A percentile compares a stretch with the other conserved stretches of the same genome.
Conservation (phyloP, 2,888 invertebrate species). For the Cynaeus angustus region DNA sequence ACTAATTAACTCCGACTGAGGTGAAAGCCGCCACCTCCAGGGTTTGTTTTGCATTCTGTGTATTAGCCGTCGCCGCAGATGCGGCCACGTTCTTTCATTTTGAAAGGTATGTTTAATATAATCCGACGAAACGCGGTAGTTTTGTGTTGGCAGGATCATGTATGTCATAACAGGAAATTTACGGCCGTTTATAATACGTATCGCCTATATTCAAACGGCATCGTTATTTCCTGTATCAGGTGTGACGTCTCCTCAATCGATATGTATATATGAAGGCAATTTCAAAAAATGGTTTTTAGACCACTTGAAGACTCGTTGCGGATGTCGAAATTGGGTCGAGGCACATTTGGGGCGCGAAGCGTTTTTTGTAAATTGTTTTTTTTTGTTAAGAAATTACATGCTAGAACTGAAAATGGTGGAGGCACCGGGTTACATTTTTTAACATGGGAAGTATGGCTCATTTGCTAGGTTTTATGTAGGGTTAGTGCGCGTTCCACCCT, state of each 20-base stretch:
- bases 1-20: slow-evolving; percentile 12
- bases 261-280: slow-evolving; percentile 22
- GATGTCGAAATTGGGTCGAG: no score
- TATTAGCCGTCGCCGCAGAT: slow-evolving; percentile 14
- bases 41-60: background rate
- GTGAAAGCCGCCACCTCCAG: slow-evolving; percentile 4
- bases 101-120: slow-evolving; percentile 27
- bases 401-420: background rate
- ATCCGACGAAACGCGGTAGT: slow-evolving; percentile 37
- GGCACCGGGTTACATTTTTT: background rate
- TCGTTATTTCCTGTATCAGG: slow-evolving; percentile 50
- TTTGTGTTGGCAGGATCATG: slow-evolving; percentile 41
- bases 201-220: slow-evolving; percentile 32
- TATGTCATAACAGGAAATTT: slow-evolving; percentile 43
- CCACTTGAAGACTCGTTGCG: background rate
- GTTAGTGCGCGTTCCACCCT: background rate
- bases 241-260: slow-evolving; percentile 37
- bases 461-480: background rate
- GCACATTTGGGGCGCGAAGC: background rate
- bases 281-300: slow-evolving; percentile 17
- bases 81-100: slow-evolving; percentile 11
- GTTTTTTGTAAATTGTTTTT: no score
- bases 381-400: no score
- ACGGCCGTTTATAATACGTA: slow-evolving; percentile 39
- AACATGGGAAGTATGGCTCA: background rate